These are phyloP conservation scores for Exephanes ischioxanthus DNA, from an alignment of 2,888 invertebrate species.

Conservation along the genomic window DNA sequence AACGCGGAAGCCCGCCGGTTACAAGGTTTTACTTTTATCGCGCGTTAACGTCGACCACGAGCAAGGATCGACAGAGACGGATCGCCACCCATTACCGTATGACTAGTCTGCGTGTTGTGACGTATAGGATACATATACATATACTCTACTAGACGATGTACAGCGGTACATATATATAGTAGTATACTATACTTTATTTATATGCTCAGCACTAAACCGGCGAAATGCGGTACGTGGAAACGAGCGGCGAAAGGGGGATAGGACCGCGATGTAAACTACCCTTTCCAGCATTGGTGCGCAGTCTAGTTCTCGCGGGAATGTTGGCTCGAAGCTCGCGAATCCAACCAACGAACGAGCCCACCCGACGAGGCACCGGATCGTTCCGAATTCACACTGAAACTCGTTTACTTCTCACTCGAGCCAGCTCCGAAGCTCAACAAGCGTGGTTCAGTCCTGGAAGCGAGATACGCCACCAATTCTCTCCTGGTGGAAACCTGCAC, in stretches of 20 bases:
- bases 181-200: slow-evolving; percentile 59
- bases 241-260: slow-evolving; percentile 33
- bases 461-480: slow-evolving; percentile 11
- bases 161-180: slow-evolving; percentile 23
- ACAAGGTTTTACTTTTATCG: slow-evolving; percentile 75
- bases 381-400: slow-evolving; percentile 61
- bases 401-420: slow-evolving; percentile 65
- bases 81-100: slow-evolving; percentile 69
- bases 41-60: slow-evolving; percentile 69
- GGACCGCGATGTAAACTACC: slow-evolving; percentile 41
- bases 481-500: background rate
- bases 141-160: slow-evolving; percentile 1
- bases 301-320: slow-evolving; percentile 40
- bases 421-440: slow-evolving; percentile 47
- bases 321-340: slow-evolving; percentile 19
- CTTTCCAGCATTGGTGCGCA: slow-evolving; percentile 34
- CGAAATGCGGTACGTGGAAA: slow-evolving; percentile 47
- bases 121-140: slow-evolving; percentile 41
- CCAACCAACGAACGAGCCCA: slow-evolving; percentile 26
- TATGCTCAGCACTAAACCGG: slow-evolving; percentile 30
- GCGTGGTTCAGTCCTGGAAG: slow-evolving; percentile 16
- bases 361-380: slow-evolving; percentile 38
- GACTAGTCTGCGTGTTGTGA: slow-evolving; percentile 58
- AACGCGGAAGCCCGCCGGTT: slow-evolving; percentile 68
- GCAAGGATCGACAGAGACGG: slow-evolving; percentile 70